These are phyloP conservation scores for Cryptotis parvus DNA, from an alignment of 2,113 vertebrate species.

Conservation along the genomic window DNA sequence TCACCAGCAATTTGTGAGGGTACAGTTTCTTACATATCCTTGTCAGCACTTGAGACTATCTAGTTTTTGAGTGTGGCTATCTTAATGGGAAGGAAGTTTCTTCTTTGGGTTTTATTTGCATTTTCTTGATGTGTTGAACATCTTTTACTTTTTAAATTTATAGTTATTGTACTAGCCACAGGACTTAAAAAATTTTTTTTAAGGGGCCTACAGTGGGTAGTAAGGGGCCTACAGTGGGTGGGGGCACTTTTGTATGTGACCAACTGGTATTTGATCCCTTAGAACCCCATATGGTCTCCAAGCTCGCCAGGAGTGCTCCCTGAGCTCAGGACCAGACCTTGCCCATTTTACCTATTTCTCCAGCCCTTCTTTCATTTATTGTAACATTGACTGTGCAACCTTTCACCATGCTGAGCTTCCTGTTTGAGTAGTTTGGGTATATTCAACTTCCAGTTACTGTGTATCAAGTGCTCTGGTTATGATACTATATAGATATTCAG, in stretches of 20 bases:
- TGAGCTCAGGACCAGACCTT: no score
- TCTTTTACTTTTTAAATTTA: background rate
- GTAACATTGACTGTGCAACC: background rate
- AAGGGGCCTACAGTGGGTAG: no score
- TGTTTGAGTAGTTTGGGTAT: constrained; percentile 1
- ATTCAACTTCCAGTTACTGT: background rate
- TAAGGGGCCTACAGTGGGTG: no score
- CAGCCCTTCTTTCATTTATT: background rate
- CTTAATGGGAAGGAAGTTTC: background rate
- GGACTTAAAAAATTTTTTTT: background rate
- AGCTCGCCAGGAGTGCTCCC: no score
- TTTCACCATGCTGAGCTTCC: background rate
- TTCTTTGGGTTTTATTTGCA: background rate
- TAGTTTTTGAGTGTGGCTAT: background rate
- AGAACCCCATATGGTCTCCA: no score
- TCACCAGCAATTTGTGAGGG: background rate
- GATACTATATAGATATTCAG: constrained; percentile 8
- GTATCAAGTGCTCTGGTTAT: constrained; percentile 25
- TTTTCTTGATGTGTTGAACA: background rate
- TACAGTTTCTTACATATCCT: background rate
- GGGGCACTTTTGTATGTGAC: no score
- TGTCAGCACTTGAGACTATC: background rate
- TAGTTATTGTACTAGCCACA: background rate
- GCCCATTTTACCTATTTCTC: no score
- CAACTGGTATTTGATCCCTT: no score